Evolutionary conservation across 2,888 invertebrate genomes (phyloP), one percentile per base, ranked within the genome.

Genomic region (Ectemnius lituratus): DNA sequence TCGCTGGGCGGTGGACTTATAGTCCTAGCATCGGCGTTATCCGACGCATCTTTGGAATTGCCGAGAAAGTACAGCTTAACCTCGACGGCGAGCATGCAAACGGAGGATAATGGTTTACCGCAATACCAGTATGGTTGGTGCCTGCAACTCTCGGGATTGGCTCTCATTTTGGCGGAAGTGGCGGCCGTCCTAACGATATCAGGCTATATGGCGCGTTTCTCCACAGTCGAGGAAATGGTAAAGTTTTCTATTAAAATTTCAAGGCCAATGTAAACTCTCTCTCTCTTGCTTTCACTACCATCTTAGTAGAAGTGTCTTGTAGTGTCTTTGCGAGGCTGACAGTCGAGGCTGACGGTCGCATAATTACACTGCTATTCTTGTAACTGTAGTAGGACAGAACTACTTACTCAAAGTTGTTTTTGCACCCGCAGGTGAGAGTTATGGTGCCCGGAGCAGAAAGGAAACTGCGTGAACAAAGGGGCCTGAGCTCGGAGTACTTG

Each of bases 41-140:
- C 93, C 23, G 94, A 94, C 82, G 93, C 93, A 62, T 92, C 93
- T 78, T 89, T 92, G 80, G 93, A 93, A 81, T 84, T 88, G 46
- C 89, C 90, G 27, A 84, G 85, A 74, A 88, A 86, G 73, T 89
- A 88, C 76, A 88, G 87, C 73, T 71, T 87, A 67, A 81, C 86
- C 4, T 86, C 89, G 18, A 84, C 86, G 23, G 79, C 82, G 67
- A 84, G 84, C 68, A 80, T 86, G 74, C 87, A 88, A 66, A 76
- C 84, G 59, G 90, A 90, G 58, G 90, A 89, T 70, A 88, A 87
- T 68, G 87, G 86, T 66, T 78, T 90, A 59, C 90, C 90, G n/a
- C 88, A 89, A 84, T 93, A 93, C 88, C 92, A 92, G 65, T 94
- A 94, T 87, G 94, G 94, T 61, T 94, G 94, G 94, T 93, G 94